Base-by-base conservation (phyloP, 2,888 invertebrate genomes). In the Ptychoptera contaminata region DNA sequence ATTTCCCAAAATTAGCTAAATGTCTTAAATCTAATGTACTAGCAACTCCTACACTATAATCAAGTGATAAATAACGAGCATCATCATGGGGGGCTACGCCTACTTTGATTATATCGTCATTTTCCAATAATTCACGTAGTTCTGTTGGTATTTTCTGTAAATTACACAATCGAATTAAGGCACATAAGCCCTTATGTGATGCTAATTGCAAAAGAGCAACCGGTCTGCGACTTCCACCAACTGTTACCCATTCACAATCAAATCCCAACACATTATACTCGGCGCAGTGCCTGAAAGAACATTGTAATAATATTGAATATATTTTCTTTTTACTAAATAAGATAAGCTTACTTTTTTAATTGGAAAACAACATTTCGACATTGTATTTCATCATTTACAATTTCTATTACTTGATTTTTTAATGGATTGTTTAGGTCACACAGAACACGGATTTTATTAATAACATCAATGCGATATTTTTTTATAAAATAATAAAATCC, bases 201-300 rank as follows among this genome's bases (percentile, higher is more conserved):
- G 84, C 78, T 2, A 87, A 61, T 61, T 87, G 87, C 2, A 87
- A 57, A 6, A 86, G 58, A 0, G 84, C 78, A 10, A 83, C 74
- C 0, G 79, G 77, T 1, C 70, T 66, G 6, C 74, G 63, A 40
- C 60, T 64, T 0, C 74, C 74, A n/a, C 71, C 68, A 1, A 67
- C 64, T 0, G 76, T 76, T 1, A 80, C 78, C 86, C 85, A 86
- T 62, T 86, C 86, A 60, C 85, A 85, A 57, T 86, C 86, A 56
- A 86, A 78, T 7, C 86, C 86, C 32, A 86, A 56, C 0, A 79
- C 74, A 54, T 60, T 61, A 37, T 70, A 63, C 9, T 56, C 48
- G 34, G 50, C 47, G 42, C 59, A 57, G 55, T 66, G 57, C 11
- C 60, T 60, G 15, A 9, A 48, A 51, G 23, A 15, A 16, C 30